Base-by-base conservation (phyloP, 2,888 invertebrate species). In the Agrochola lota region DNA sequence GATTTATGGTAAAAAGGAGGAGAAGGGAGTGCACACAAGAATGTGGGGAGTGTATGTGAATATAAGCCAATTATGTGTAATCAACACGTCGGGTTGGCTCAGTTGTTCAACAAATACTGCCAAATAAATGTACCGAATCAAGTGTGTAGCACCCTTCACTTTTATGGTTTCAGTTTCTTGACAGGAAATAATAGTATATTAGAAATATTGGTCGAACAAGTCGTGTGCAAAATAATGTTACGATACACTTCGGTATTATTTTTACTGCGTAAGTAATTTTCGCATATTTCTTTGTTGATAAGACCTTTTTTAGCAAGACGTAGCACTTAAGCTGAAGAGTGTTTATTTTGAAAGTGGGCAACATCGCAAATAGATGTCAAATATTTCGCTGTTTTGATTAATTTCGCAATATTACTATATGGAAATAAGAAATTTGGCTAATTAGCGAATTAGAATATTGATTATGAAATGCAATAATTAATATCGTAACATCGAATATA, bases 251-350 rank as follows among this genome's bases (percentile, higher is more conserved):
- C 67, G 60, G 17, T 76, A 40, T 71, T 81, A 40, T 62, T 77
- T 60, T 68, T 86, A 35, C 5, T 87, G 8, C 17, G 87, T 87
- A 68, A 87, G 87, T 87, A 72, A 64, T 63, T 52, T 8, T 30
- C 12, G 20, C 62, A 55, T 46, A 30, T 73, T 70, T 66, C 2
- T 70, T 49, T 75, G 2, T 49, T 30, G 7, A 15, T 1, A 57
- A 57, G 26, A 9, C 9, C 2, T 49, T 15, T 30, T 46, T 59
- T 46, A 9, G 2, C 23, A 30, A 17, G n/a, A n/a, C 30, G 30
- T 30, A 30, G 9, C 2, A 49, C 20, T 59, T 1, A 59, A 8
- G 5, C 9, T 52, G 6, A 40, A 40, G 7, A 40, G 40, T 7
- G 40, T 40, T 40, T 40, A 40, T 35, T 35, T 4, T 35, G 35